Percentiles rank a stretch among this genome's conserved stretches.
Evolutionary conservation across 2,797 vertebrate genomes (phyloP).

Genomic region (Premnoplex brunnescens): DNA sequence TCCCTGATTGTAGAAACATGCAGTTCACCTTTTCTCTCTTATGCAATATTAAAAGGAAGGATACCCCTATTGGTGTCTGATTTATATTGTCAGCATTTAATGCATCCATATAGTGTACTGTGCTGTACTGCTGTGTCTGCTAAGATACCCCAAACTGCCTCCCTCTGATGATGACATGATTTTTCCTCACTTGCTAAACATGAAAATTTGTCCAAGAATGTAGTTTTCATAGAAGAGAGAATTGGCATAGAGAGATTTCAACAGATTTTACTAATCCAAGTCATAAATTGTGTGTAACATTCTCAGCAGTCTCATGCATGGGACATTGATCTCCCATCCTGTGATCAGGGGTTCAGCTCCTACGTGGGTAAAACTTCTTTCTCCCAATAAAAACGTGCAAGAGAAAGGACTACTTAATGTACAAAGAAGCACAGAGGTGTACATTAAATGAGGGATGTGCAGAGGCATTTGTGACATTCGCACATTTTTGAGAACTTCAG

Average conservation of each 20-base stretch:
- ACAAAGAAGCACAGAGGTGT: background rate
- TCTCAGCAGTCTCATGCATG: background rate
- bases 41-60: background rate
- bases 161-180: background rate
- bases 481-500: background rate
- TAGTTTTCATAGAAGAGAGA: background rate
- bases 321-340: background rate
- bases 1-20: background rate
- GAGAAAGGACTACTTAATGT: background rate
- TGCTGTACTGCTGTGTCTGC: background rate
- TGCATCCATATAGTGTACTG: background rate
- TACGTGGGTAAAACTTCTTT: background rate
- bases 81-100: background rate
- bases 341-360: accelerated
- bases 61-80: background rate
- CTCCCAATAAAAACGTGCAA: background rate
- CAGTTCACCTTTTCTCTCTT: constrained; percentile 30
- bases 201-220: background rate
- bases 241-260: background rate
- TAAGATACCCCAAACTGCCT: background rate
- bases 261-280: background rate
- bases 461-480: background rate
- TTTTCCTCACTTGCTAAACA: background rate
- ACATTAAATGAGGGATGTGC: accelerated
- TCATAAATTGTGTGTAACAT: background rate